Evolutionary conservation across 2,113 vertebrate species (phyloP).

Genomic region (Fregetta grallaria): DNA sequence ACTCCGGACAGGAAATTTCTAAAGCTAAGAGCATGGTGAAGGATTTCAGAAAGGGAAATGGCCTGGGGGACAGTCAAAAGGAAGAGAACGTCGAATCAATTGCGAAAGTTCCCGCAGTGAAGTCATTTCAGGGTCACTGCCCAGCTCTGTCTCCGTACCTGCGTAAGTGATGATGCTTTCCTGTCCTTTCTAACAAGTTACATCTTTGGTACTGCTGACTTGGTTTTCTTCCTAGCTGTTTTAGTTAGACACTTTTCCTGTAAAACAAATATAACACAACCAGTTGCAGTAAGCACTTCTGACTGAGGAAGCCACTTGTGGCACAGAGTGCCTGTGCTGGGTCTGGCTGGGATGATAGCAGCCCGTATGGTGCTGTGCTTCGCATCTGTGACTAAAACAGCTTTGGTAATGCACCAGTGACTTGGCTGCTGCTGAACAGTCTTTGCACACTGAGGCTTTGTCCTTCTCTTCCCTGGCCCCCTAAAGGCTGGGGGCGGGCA

Average conservation of each 20-base stretch:
- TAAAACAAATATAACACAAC: not conserved
- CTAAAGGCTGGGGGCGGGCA: not conserved
- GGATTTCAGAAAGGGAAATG: constrained; percentile 26
- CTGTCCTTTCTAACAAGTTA: not conserved
- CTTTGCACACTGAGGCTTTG: not conserved
- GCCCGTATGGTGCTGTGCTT: not conserved
- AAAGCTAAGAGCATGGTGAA: constrained; percentile 13
- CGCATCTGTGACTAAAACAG: not conserved
- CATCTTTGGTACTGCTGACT: not conserved
- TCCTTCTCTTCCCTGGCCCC: not conserved
- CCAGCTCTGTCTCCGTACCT: constrained; percentile 61
- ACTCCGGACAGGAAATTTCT: constrained; percentile 47
- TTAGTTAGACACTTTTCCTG: not conserved
- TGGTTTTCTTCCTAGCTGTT: not conserved
- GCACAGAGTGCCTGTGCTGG: not conserved
- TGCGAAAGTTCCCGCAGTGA: not conserved
- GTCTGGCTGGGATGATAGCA: not conserved
- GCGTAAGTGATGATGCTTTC: constrained; percentile 64
- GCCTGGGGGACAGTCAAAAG: constrained; percentile 1
- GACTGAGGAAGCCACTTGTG: not conserved
- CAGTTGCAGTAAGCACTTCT: not conserved
- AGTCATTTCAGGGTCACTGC: not conserved
- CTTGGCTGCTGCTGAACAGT: not conserved
- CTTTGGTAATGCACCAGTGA: not conserved
- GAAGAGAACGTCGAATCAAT: not conserved